These are phyloP conservation scores for Platichthys flesus DNA, from an alignment of 2,113 vertebrate genomes.

Conservation along the genomic window DNA sequence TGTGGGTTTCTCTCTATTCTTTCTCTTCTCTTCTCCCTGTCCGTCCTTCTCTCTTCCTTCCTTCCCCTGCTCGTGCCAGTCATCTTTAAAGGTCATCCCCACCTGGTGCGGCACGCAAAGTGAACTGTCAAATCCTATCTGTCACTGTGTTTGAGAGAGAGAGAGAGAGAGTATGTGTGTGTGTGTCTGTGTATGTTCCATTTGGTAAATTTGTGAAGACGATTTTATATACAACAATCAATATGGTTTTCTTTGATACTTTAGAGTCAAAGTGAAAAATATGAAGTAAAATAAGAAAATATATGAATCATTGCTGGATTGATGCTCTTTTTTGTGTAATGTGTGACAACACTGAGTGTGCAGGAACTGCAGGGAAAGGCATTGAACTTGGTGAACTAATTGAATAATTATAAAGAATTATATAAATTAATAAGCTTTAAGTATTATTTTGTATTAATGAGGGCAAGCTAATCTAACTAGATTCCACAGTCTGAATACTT, in stretches of 20 bases:
- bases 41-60: slow-evolving; percentile 13
- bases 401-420: too few relatives aligned
- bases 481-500: too few relatives aligned
- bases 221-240: neutral
- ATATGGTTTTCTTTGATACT: too few relatives aligned
- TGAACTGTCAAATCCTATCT: slow-evolving; percentile 65
- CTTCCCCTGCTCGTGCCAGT: slow-evolving; percentile 43
- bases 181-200: slow-evolving; percentile 21
- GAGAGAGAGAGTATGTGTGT: slow-evolving; percentile 12
- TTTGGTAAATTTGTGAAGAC: neutral
- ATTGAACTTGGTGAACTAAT: too few relatives aligned
- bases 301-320: too few relatives aligned
- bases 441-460: neutral
- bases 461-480: neutral
- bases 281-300: too few relatives aligned
- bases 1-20: slow-evolving; percentile 39
- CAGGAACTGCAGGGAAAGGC: too few relatives aligned
- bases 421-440: too few relatives aligned
- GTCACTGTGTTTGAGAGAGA: slow-evolving; percentile 7
- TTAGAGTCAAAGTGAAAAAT: too few relatives aligned
- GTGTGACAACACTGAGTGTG: too few relatives aligned
- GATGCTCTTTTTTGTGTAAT: slow-evolving; percentile 6
- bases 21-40: slow-evolving; percentile 15
- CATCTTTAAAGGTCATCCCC: slow-evolving; percentile 76
- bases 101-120: slow-evolving; percentile 67